Evolutionary conservation across 2,888 invertebrate species (phyloP), one percentile per base, ranked within the genome.

Genomic region (Pseudococcus longispinus): DNA sequence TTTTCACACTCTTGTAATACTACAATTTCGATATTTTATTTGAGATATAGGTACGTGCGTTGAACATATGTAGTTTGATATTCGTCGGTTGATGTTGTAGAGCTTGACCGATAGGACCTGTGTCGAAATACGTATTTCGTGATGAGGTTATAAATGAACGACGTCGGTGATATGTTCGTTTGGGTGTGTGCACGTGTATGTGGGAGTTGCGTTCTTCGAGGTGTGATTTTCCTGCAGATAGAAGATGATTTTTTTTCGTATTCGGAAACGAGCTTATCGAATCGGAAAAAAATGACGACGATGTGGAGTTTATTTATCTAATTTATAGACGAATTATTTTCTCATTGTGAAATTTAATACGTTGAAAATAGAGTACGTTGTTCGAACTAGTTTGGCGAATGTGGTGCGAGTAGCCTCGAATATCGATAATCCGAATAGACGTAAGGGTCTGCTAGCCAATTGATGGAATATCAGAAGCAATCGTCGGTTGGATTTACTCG

Each of bases 21-120:
- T 74, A n/a, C 29, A 74, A 32, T 74, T 74, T 74, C 74, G 74
- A 74, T 74, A 74, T 74, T 74, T 74, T 74, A 74, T 37, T 74
- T 74, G 29, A 74, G 37, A 29, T 74, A 74, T 26, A 65, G 65
- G 65, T 65, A 26, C 65, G 65, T 65, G 65, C 65, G 8, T 26
- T 23, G 65, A 65, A 65, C 65, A 65, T 65, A 26, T 65, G 65
- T 65, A 65, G 65, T 65, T 65, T 65, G 65, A 65, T 65, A 65
- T 65, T 65, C 65, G 65, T 65, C 26, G 11, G 15, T 26, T 20
- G 65, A 26, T 26, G 26, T 65, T 6, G 15, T 11, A 65, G 9
- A 26, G 26, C 65, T 65, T 65, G 65, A 65, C 65, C 65, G 65
- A 65, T 65, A 26, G 65, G 26, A 65, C 23, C 65, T 23, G 9